A percentile compares a stretch with the other conserved stretches of the same genome.
phyloP scores from a whole-genome alignment of 2,888 invertebrate species.

The Oegoconia quadripuncta region DNA sequence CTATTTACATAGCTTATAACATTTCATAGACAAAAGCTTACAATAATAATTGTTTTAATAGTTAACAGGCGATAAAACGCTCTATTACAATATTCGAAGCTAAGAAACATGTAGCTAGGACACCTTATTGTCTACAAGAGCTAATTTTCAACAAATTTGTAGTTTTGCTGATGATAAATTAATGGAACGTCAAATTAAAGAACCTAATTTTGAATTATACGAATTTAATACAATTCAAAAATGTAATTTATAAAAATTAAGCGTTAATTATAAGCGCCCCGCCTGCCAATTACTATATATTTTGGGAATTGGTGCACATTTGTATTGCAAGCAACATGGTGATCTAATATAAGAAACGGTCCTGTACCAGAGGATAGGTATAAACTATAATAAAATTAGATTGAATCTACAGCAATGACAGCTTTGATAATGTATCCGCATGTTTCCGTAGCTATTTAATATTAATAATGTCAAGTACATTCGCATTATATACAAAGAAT shows the following conservation, averaged over 20 bases:
- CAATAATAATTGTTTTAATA: background rate
- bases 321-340: constrained; percentile 59
- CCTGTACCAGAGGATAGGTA: constrained; percentile 37
- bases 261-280: constrained; percentile 28
- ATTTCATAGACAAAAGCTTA: constrained; percentile 27
- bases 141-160: constrained; percentile 4
- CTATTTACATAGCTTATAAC: constrained; percentile 39
- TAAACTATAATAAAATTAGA: constrained; percentile 26
- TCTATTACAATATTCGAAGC: constrained; percentile 12
- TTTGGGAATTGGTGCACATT: constrained; percentile 45
- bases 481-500: no score
- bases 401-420: constrained; percentile 44
- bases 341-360: constrained; percentile 42
- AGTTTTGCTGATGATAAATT: background rate
- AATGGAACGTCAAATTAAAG: constrained; percentile 4
- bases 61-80: constrained; percentile 11
- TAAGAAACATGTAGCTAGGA: constrained; percentile 12
- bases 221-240: constrained; percentile 30
- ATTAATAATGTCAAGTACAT: no score
- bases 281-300: constrained; percentile 28
- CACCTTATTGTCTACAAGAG: constrained; percentile 10
- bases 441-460: no score
- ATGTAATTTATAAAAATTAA: constrained; percentile 23
- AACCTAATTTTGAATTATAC: constrained; percentile 12
- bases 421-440: no score